Evolutionary conservation across 2,113 vertebrate species (phyloP).

Genomic region (Campylomormyrus numenius): DNA sequence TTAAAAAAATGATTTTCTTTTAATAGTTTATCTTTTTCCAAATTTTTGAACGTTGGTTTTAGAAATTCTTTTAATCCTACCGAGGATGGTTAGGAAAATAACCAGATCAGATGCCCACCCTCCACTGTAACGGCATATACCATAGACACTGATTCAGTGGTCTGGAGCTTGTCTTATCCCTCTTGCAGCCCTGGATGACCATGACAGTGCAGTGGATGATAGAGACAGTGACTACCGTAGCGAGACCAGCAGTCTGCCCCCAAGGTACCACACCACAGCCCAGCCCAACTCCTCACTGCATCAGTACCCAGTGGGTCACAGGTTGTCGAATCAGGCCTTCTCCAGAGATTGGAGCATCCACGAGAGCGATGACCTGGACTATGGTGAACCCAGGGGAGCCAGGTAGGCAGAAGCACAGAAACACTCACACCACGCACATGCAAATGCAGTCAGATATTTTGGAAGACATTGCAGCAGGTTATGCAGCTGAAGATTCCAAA

Average conservation of each 20-base stretch:
- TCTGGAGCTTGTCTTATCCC: constrained; percentile 2
- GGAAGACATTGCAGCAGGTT: background rate
- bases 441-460: background rate
- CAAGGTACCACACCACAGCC: constrained; percentile 70
- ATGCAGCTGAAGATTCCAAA: background rate
- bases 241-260: constrained; percentile 78
- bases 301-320: constrained; percentile 72
- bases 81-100: background rate
- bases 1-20: background rate
- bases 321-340: constrained; percentile 62
- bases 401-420: constrained; percentile 62
- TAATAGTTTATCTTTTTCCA: background rate
- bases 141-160: background rate
- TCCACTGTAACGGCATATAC: background rate
- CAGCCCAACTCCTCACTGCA: constrained; percentile 84
- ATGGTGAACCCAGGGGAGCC: constrained; percentile 58
- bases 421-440: background rate
- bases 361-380: constrained; percentile 59
- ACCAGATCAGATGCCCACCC: background rate
- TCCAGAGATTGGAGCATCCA: constrained; percentile 50
- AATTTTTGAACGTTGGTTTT: background rate
- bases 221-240: constrained; percentile 88
- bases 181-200: constrained; percentile 76
- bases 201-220: constrained; percentile 78
- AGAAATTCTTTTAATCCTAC: background rate